Evolutionary conservation across 2,113 vertebrate genomes (phyloP).

Genomic region (Cyphomyrus plagiostoma): DNA sequence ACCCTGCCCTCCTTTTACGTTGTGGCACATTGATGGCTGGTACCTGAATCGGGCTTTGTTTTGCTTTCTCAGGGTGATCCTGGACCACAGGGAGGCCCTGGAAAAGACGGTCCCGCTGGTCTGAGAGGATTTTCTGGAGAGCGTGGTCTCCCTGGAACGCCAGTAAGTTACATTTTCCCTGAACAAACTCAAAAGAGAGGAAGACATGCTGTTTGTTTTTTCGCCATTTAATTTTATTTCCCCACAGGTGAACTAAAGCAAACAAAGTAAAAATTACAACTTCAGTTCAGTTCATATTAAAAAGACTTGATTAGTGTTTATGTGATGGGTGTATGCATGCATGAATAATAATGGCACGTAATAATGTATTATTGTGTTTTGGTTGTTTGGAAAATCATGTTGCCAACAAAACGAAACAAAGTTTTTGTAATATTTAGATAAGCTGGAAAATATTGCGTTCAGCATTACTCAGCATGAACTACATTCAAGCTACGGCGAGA

Average conservation of each 20-base stretch:
- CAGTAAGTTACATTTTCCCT: slow-evolving; percentile 59
- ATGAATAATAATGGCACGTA: neutral
- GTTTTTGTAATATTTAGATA: neutral
- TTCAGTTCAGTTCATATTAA: neutral
- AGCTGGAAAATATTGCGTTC: neutral
- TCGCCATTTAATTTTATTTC: neutral
- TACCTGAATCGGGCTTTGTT: slow-evolving; percentile 18
- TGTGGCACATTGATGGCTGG: too few relatives aligned
- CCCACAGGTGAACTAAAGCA: neutral
- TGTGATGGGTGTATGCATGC: neutral
- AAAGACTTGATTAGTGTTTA: neutral
- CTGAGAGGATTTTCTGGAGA: slow-evolving; percentile 85
- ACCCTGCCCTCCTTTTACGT: too few relatives aligned
- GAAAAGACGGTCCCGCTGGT: slow-evolving; percentile 85
- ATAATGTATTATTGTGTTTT: neutral
- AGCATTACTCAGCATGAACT: neutral
- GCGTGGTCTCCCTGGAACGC: slow-evolving; percentile 85
- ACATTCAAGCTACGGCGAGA: neutral
- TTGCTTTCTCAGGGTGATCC: slow-evolving; percentile 78
- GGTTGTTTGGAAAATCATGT: neutral
- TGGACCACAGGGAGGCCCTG: slow-evolving; percentile 76
- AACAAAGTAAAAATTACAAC: neutral
- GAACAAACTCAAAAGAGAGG: neutral
- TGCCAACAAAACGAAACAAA: neutral
- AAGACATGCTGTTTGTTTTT: neutral